These are phyloP conservation scores for Pachycephus smyrnensis DNA, from an alignment of 2,888 invertebrate species.

Conservation along the genomic window DNA sequence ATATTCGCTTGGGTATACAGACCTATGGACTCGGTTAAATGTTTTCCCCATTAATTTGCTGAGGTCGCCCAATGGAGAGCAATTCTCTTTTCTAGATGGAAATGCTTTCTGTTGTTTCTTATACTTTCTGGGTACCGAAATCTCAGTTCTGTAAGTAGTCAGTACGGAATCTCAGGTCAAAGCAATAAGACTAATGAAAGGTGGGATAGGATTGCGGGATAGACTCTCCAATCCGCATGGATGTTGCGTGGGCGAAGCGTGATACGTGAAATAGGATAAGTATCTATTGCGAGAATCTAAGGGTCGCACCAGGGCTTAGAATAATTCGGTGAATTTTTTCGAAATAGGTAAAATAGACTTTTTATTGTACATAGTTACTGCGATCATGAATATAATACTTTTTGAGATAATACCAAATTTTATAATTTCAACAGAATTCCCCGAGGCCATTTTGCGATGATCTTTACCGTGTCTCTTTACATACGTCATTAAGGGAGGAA, in stretches of 20 bases:
- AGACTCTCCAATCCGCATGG: slow-evolving; percentile 29
- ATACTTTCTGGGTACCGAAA: not conserved
- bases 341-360: not conserved
- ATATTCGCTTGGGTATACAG: slow-evolving; percentile 20
- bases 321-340: not conserved
- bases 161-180: slow-evolving; percentile 28
- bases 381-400: not conserved
- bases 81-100: not conserved
- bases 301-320: not conserved
- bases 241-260: not conserved
- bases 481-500: not conserved
- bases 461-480: not conserved
- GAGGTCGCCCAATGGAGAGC: slow-evolving; percentile 24
- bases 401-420: not conserved
- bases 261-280: not conserved
- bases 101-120: slow-evolving; percentile 15
- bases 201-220: not conserved
- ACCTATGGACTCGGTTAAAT: slow-evolving; percentile 30
- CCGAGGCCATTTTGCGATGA: not conserved
- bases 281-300: not conserved
- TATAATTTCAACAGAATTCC: not conserved
- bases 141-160: not conserved
- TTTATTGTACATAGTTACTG: not conserved
- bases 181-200: slow-evolving; percentile 51
- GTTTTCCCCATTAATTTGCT: slow-evolving; percentile 41